Percentiles rank a stretch among this genome's conserved stretches.
Evolutionary conservation across 1,140 invertebrate genomes (phyloP).

Genomic region (Thaumatotibia leucotreta): DNA sequence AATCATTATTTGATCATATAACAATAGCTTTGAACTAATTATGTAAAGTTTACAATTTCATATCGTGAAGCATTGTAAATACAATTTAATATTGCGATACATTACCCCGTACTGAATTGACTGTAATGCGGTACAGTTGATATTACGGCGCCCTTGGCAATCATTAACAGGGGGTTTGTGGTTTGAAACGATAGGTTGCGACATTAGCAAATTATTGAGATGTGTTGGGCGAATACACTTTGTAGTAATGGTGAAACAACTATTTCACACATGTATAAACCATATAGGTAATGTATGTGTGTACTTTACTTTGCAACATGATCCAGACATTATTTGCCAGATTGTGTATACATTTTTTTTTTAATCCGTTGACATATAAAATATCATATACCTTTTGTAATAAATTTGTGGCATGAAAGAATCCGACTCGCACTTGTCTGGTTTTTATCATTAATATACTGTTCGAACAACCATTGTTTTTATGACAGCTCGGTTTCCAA

Average conservation of each 20-base stretch:
- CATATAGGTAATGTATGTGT: too few species aligned
- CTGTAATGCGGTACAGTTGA: neutral
- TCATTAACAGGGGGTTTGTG: neutral
- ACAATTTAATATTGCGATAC: neutral
- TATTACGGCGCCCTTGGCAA: neutral
- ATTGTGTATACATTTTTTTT: too few species aligned
- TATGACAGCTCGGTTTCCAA: neutral
- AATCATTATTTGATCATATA: neutral
- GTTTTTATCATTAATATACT: too few species aligned
- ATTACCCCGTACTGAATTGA: neutral
- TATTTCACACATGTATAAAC: too few species aligned
- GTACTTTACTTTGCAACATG: too few species aligned
- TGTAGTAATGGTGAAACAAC: neutral
- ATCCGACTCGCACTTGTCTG: too few species aligned
- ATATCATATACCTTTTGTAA: too few species aligned
- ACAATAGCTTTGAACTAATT: neutral
- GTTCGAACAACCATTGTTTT: too few species aligned
- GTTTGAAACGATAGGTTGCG: neutral
- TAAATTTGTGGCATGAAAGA: too few species aligned
- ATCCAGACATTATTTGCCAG: too few species aligned
- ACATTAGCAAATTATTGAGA: neutral
- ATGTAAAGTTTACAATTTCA: neutral
- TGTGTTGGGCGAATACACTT: neutral
- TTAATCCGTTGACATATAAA: too few species aligned
- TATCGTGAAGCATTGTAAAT: neutral